A percentile compares a stretch with the other conserved stretches of the same genome.
phyloP scores from a whole-genome alignment of 2,113 vertebrate species.

The Ceyx melanurus region DNA sequence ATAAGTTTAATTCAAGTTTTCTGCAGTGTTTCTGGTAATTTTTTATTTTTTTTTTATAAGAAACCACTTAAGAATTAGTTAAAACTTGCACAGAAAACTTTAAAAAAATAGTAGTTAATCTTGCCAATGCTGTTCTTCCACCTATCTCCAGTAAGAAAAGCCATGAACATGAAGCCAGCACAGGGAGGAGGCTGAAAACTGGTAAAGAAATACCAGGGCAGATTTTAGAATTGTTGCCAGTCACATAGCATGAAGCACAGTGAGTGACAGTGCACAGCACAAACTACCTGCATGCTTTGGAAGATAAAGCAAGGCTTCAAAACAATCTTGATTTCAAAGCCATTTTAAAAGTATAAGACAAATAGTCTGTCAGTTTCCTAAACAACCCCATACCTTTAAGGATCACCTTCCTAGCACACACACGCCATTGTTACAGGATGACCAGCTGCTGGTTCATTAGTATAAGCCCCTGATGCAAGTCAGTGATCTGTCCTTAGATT shows the following conservation, averaged over 20 bases:
- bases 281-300: neutral
- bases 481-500: neutral
- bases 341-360: neutral
- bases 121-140: neutral
- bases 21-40: neutral
- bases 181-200: neutral
- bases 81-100: neutral
- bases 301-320: neutral
- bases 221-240: neutral
- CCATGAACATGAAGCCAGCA: neutral
- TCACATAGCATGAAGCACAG: neutral
- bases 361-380: neutral
- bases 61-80: neutral
- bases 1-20: neutral
- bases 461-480: neutral
- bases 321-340: neutral
- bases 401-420: neutral
- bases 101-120: neutral
- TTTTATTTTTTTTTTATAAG: neutral
- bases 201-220: neutral
- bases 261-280: neutral
- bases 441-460: neutral
- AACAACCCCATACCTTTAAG: neutral
- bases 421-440: accelerated
- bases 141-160: neutral